Conservation (phyloP, 2,888 invertebrate species). For the Adelphocoris suturalis region DNA sequence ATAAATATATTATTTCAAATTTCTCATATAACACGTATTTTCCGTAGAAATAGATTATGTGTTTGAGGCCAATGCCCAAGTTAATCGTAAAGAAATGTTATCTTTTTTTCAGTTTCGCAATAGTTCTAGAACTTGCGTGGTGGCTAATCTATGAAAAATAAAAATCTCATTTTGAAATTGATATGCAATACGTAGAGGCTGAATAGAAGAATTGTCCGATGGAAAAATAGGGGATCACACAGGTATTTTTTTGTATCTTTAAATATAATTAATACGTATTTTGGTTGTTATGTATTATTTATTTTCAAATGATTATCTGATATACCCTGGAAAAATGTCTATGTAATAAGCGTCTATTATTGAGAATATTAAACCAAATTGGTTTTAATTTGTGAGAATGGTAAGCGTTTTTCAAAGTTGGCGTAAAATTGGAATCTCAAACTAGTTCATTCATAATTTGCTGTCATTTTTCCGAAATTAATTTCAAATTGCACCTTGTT, state of each 20-base stretch:
- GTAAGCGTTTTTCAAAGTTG: constrained; percentile 1
- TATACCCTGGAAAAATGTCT: constrained; percentile 46
- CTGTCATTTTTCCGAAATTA: not conserved
- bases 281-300: not conserved
- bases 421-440: constrained; percentile 39
- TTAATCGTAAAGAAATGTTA: not conserved
- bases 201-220: not conserved
- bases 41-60: not conserved
- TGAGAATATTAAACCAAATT: not conserved
- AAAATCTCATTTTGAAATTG: not conserved
- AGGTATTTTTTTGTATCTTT: not conserved
- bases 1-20: not conserved
- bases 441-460: not conserved
- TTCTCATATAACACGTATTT: not conserved
- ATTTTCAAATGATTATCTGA: constrained; percentile 54
- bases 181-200: not conserved
- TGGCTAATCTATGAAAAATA: not conserved
- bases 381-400: not conserved
- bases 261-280: constrained; percentile 25
- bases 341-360: constrained; percentile 47
- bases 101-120: not conserved
- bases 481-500: constrained; percentile 62
- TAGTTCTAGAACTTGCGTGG: not conserved
- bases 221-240: constrained; percentile 20
- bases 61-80: not conserved